Percentiles rank a stretch among this genome's conserved stretches.
phyloP scores from a whole-genome alignment of 2,888 invertebrate species.

The Lapara coniferarum region DNA sequence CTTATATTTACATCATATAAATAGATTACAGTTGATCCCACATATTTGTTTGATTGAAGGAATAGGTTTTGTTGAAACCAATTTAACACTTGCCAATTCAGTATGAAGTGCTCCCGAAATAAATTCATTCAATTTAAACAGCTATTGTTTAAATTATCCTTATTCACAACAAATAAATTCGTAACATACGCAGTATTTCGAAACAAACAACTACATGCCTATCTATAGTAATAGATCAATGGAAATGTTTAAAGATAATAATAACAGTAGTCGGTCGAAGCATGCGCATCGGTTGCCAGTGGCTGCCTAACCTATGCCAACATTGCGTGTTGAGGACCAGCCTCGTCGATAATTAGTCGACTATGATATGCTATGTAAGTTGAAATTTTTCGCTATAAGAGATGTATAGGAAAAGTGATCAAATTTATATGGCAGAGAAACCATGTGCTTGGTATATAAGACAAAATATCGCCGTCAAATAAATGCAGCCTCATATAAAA shows the following conservation, averaged over 20 bases:
- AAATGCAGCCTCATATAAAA: no score
- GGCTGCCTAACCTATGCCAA: constrained; percentile 44
- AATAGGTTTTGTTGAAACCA: no score
- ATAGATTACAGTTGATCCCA: no score
- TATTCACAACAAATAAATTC: not conserved
- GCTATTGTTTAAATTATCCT: no score
- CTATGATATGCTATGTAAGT: constrained; percentile 4
- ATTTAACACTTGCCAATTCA: no score
- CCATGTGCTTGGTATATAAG: no score
- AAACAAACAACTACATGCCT: not conserved
- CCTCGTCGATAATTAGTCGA: not conserved
- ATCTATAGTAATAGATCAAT: constrained; percentile 7
- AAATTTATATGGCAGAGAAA: no score
- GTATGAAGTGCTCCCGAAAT: not conserved
- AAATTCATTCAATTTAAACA: not conserved
- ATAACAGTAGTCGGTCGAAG: constrained; percentile 34
- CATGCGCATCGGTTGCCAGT: constrained; percentile 41
- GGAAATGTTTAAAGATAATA: constrained; percentile 36
- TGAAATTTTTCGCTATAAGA: not conserved
- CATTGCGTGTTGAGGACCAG: constrained; percentile 26
- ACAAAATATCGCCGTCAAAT: no score
- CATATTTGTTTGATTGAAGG: no score
- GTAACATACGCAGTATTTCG: not conserved
- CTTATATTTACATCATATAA: no score
- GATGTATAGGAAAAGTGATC: no score